A percentile compares a stretch with the other conserved stretches of the same genome.
Conservation (phyloP, 2,797 vertebrate species). For the Labeo calbasu region DNA sequence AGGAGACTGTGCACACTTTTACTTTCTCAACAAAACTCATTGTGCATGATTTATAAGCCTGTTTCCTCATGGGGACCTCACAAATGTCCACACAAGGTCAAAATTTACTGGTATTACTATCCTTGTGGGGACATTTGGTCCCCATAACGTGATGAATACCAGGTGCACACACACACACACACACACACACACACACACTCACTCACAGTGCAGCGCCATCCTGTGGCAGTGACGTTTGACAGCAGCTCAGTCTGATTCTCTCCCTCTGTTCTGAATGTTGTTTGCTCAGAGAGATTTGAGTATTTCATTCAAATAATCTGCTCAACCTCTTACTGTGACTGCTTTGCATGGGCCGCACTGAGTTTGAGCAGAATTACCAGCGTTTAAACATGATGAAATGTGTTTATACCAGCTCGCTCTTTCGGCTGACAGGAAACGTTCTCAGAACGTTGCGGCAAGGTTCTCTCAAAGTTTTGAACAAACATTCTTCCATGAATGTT, state of each 20-base stretch:
- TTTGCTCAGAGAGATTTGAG: background rate
- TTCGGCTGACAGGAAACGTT: background rate
- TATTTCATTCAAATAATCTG: background rate
- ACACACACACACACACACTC: background rate
- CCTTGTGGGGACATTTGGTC: too few relatives aligned
- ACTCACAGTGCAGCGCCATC: background rate
- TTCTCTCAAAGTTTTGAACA: background rate
- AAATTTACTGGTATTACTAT: too few relatives aligned
- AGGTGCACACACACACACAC: conserved; percentile 11
- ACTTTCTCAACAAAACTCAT: too few relatives aligned
- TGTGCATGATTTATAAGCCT: too few relatives aligned
- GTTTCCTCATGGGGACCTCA: too few relatives aligned
- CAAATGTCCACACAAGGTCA: too few relatives aligned
- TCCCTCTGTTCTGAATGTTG: background rate
- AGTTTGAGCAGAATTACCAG: background rate
- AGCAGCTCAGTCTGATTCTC: background rate
- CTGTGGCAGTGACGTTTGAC: background rate
- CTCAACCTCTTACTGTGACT: background rate
- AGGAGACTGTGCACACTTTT: too few relatives aligned
- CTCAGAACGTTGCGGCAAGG: background rate
- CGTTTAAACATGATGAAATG: background rate
- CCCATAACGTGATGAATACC: too few relatives aligned
- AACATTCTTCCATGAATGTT: background rate
- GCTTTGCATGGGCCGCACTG: background rate
- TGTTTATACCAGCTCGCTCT: background rate